Evolutionary conservation across 2,113 vertebrate species (phyloP), one percentile per base, ranked within the genome.

Genomic region (Hippocampus comes): DNA sequence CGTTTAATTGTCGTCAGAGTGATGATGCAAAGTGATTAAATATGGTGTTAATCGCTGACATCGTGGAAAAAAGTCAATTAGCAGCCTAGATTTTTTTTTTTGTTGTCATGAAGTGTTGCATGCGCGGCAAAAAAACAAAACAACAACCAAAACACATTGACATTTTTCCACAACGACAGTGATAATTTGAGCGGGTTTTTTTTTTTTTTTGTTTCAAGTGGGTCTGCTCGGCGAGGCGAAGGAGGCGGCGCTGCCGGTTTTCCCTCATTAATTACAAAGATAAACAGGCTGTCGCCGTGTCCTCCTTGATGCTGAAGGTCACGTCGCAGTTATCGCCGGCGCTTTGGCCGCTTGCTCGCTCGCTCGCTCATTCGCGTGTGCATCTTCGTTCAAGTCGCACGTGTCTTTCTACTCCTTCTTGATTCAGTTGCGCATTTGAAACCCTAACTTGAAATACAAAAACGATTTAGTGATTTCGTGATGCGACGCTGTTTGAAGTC

Each of bases 211-310:
- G 11, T 30, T 27, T 30, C 15, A 4, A 51, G 15, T 49, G 17
- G 5, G 17, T 51, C 15, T 51, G 48, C 48, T 5, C 0, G 17
- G 5, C 3, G 5, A 38, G 17, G 5, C 3, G 5, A 38, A 20
- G 4, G 48, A 51, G 48, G 48, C 10, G 25, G 25, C 59, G 27
- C 27, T 34, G 14, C 56, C n/a, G 48, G 11, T 59, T 57, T 78
- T 84, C 75, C 59, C 27, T 82, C 82, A 80, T 84, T 85, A 83
- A 86, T 83, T 85, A 83, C 21, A 25, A 68, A 78, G 78, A 84
- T 79, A 74, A 80, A 72, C 17, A 51, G 15, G 48, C 73, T 34
- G 59, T 20, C 59, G 59, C 17, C 5, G 9, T 34, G 14, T 30
- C 34, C 27, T 20, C 34, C 15, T 34, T 27, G 59, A 17, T 11